Evolutionary conservation across 2,797 vertebrate genomes (phyloP).

Genomic region (Lepilemur septentrionalis): DNA sequence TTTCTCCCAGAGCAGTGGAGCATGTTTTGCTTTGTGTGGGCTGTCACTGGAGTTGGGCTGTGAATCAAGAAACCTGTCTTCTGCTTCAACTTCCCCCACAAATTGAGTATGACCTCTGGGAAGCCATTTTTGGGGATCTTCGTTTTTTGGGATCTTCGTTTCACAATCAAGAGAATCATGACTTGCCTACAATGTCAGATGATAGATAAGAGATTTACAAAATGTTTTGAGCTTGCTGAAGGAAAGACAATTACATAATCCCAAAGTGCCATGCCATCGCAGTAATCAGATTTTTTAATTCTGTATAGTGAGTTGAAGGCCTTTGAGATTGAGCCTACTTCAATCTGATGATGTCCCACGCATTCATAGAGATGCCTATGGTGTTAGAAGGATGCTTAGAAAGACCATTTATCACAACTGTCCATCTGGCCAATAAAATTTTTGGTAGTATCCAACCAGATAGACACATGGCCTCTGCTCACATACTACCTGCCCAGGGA

Average conservation of each 20-base stretch:
- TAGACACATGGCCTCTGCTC: background rate
- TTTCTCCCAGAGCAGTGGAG: conserved; percentile 41
- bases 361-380: background rate
- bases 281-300: conserved; percentile 44
- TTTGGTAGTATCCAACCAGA: background rate
- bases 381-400: background rate
- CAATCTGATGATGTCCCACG: background rate
- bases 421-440: background rate
- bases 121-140: conserved; percentile 41
- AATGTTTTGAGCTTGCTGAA: background rate
- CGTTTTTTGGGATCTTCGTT: conserved; percentile 15
- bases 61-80: conserved; percentile 10
- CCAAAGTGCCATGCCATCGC: background rate
- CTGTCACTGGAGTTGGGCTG: background rate
- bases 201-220: background rate
- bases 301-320: background rate
- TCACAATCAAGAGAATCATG: background rate
- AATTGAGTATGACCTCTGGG: background rate
- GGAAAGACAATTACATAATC: background rate
- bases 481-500: background rate
- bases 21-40: background rate
- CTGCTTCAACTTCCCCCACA: conserved; percentile 8
- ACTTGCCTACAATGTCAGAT: background rate
- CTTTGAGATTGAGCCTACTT: background rate
- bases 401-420: background rate